A percentile compares a stretch with the other conserved stretches of the same genome.
Evolutionary conservation across 2,797 vertebrate genomes (phyloP).

Genomic region (Chaenodraco wilsoni): DNA sequence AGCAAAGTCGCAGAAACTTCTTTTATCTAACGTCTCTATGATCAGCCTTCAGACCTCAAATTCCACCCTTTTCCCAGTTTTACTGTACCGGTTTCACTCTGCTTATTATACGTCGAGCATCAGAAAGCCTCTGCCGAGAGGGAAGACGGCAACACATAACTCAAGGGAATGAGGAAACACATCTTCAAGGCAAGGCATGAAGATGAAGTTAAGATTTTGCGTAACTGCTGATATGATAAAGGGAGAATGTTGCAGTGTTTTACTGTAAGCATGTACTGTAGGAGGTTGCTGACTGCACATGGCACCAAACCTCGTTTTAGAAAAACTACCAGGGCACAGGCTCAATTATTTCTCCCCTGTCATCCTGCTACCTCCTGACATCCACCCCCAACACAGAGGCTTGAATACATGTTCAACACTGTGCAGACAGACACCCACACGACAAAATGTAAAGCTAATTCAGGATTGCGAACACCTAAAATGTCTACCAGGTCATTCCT

Average conservation of each 20-base stretch:
- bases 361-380: conserved; percentile 35
- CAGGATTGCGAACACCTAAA: conserved; percentile 5
- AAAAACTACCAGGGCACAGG: conserved; percentile 17
- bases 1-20: conserved; percentile 16
- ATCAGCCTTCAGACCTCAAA: conserved; percentile 40
- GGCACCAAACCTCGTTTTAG: conserved; percentile 17
- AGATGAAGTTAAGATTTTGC: conserved; percentile 27
- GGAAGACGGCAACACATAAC: conserved; percentile 16
- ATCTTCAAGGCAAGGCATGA: conserved; percentile 3
- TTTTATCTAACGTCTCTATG: conserved; percentile 20
- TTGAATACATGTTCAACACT: conserved; percentile 39
- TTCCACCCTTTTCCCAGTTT: conserved; percentile 40
- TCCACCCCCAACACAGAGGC: conserved; percentile 10
- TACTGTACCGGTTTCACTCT: conserved; percentile 18
- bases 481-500: conserved; percentile 10
- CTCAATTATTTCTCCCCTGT: conserved; percentile 53
- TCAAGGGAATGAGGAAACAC: conserved; percentile 45
- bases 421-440: conserved; percentile 25
- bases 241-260: conserved; percentile 31
- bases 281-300: conserved; percentile 22
- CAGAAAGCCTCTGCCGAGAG: conserved; percentile 18
- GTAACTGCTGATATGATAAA: conserved; percentile 19
- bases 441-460: conserved; percentile 7
- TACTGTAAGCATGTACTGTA: conserved; percentile 22
- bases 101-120: conserved; percentile 42